These are phyloP conservation scores for Acanthaster planci DNA, from an alignment of 35 echinoderm and acorn worm species.

Conservation along the genomic window DNA sequence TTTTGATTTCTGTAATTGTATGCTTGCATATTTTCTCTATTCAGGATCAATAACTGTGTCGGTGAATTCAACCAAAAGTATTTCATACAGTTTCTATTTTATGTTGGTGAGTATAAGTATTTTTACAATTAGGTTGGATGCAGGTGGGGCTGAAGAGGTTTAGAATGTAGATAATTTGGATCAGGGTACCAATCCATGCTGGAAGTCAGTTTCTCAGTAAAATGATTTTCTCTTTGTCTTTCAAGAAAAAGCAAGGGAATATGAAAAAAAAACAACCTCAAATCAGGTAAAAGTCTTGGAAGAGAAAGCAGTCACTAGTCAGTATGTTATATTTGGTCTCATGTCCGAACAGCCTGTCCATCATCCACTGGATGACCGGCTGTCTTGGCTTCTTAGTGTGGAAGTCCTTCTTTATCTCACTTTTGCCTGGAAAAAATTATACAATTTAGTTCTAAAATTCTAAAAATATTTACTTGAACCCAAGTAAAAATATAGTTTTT, in stretches of 20 bases:
- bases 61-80: slow-evolving; percentile 99
- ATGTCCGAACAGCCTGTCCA: too few species aligned
- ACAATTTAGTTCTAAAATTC: too few species aligned
- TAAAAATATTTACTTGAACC: too few species aligned
- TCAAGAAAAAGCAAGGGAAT: background rate
- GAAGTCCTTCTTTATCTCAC: too few species aligned
- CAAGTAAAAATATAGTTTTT: too few species aligned
- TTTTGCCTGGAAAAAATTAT: too few species aligned
- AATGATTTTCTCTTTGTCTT: background rate
- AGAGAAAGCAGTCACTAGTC: too few species aligned
- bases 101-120: slow-evolving; percentile 84
- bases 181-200: background rate
- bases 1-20: too few species aligned
- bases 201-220: background rate
- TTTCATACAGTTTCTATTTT: slow-evolving; percentile 98
- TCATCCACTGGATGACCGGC: too few species aligned
- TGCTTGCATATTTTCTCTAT: slow-evolving; percentile 28
- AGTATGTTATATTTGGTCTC: too few species aligned
- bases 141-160: background rate
- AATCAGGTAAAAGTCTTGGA: background rate
- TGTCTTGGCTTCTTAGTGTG: too few species aligned
- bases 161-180: background rate
- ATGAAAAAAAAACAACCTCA: background rate
- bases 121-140: background rate
- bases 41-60: slow-evolving; percentile 99